A percentile compares a stretch with the other conserved stretches of the same genome.
Evolutionary conservation across 2,113 vertebrate species (phyloP).

Genomic region (Atherinomorus stipes): DNA sequence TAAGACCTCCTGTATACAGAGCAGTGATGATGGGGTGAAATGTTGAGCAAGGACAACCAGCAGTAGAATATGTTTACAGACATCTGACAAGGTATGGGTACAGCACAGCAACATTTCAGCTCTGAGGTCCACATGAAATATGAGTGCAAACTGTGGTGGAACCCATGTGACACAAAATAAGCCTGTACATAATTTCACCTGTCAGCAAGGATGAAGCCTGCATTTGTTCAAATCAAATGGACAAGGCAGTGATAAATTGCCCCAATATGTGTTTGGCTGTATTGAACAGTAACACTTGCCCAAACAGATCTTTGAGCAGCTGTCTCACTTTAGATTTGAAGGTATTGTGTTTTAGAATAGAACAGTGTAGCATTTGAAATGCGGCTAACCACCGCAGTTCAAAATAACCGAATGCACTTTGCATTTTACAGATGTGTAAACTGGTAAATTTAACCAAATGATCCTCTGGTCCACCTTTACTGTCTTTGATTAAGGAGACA

Average conservation of each 20-base stretch:
- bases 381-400: constrained; percentile 2
- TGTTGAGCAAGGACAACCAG: constrained; percentile 40
- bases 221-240: constrained; percentile 33
- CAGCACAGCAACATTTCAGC: constrained; percentile 32
- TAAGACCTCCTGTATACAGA: constrained; percentile 60
- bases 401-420: constrained; percentile 7
- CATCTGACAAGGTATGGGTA: constrained; percentile 57
- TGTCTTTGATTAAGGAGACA: constrained; percentile 19
- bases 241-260: constrained; percentile 22
- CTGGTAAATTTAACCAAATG: background rate
- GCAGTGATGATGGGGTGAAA: constrained; percentile 56
- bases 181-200: constrained; percentile 59
- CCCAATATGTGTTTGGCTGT: constrained; percentile 21
- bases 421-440: constrained; percentile 3
- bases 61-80: constrained; percentile 62
- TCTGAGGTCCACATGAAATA: constrained; percentile 45
- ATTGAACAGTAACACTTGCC: constrained; percentile 9
- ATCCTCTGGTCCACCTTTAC: background rate
- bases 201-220: constrained; percentile 44
- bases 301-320: constrained; percentile 2
- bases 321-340: background rate
- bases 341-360: background rate
- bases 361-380: background rate
- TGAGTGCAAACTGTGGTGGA: constrained; percentile 46
- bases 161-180: constrained; percentile 44